Base-by-base conservation (phyloP, 2,888 invertebrate genomes). In the Phyto melanocephala region DNA sequence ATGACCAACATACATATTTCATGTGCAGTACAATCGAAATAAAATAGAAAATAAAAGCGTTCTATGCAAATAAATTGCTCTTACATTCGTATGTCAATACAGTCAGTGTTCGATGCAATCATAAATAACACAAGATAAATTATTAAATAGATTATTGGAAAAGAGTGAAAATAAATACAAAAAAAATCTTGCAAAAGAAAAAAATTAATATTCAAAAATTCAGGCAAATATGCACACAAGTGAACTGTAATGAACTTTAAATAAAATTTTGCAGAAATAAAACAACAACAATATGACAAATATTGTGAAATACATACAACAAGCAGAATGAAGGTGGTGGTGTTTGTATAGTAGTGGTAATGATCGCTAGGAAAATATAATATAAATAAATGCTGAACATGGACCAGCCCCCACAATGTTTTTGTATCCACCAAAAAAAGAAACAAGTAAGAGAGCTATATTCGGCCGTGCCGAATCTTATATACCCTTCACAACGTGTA, bases 221-320 rank as follows among this genome's bases (percentile, higher is more conserved):
- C 28, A 10, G 13, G 22, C 11, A 28, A 45, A 42, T 58, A 54
- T 42, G 35, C 17, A 63, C 60, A 40, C 58, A 80, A 58, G 52
- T 62, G 81, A 72, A 77, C 76, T 81, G 37, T 67, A 67, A 81
- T 77, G 77, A 77, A 72, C 67, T 81, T 68, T 77, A 67, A 71
- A 52, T 75, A 15, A 71, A 65, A 67, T 50, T 58, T 78, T 45
- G 45, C 77, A 40, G n/a, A 79, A 45, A 17, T 28, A 45, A 42
- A 62, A 62, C 11, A 42, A 62, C 5, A 15, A 15, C 5, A 60
- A 60, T 37, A 40, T 22, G 52, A 11, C n/a, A 35, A 50, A 45
- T 54, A 17, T 67, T 67, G 67, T 3, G 6, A 28, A 28, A 6
- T 28, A 28, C n/a, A n/a, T n/a, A 6, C 10, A 17, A 47, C 45